A percentile compares a stretch with the other conserved stretches of the same genome.
These are phyloP conservation scores for Eurois occulta DNA, from an alignment of 2,888 invertebrate species.

Conservation along the genomic window DNA sequence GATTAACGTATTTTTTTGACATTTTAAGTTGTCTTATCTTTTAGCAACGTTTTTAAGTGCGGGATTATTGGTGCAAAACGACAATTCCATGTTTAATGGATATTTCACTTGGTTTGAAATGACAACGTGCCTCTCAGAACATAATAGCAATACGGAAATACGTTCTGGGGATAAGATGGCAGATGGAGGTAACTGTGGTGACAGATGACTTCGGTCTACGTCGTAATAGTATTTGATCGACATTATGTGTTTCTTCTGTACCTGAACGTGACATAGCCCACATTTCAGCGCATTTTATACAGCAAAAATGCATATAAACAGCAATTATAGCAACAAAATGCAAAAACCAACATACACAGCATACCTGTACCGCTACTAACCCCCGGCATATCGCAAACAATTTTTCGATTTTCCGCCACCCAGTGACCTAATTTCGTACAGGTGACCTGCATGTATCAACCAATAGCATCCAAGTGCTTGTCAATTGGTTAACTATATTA, in stretches of 20 bases:
- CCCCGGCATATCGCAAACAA: slow-evolving; percentile 53
- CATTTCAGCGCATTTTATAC: background rate
- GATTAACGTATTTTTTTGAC: background rate
- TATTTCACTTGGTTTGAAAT: too few species aligned
- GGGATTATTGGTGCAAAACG: background rate
- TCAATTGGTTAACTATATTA: slow-evolving; percentile 90
- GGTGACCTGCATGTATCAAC: slow-evolving; percentile 84
- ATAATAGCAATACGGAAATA: background rate
- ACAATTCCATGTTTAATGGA: background rate
- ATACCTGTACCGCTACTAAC: slow-evolving; percentile 22
- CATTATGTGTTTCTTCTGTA: background rate
- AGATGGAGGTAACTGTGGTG: background rate
- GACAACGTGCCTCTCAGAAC: background rate
- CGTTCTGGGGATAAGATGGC: background rate
- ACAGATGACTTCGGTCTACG: background rate
- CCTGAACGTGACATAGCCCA: too few species aligned
- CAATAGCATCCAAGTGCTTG: slow-evolving; percentile 86
- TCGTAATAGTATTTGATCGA: background rate
- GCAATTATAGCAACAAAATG: slow-evolving; percentile 2
- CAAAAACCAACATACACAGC: background rate
- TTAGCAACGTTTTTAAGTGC: background rate
- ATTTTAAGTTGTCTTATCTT: background rate
- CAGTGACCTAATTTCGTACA: slow-evolving; percentile 82
- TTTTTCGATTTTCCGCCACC: slow-evolving; percentile 72
- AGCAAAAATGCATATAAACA: background rate